phyloP scores from a whole-genome alignment of 2,797 vertebrate species.

The Peromyscus eremicus region DNA sequence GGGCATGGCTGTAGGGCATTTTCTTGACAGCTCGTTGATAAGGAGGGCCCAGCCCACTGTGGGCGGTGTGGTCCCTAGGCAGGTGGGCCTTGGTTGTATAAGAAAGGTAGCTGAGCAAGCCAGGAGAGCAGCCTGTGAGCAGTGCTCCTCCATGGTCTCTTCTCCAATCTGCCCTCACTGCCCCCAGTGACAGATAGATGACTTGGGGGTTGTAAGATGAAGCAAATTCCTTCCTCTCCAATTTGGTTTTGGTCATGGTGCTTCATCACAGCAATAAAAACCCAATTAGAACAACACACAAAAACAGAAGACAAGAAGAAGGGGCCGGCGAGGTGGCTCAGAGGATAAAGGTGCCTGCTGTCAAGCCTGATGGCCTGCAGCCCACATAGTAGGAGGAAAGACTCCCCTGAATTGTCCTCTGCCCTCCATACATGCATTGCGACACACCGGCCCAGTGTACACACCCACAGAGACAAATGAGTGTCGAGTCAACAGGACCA shows the following conservation, averaged over 20 bases:
- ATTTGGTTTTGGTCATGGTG: neutral
- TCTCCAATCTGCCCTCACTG: neutral
- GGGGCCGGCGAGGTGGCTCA: too few relatives aligned
- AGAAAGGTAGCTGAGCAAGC: neutral
- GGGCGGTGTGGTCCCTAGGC: neutral
- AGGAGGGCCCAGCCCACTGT: neutral
- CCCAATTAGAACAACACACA: neutral
- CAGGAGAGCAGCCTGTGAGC: neutral
- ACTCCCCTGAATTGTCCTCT: neutral
- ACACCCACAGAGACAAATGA: neutral
- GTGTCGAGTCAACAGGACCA: neutral
- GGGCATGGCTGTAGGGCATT: neutral
- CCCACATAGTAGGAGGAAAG: neutral
- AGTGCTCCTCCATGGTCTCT: neutral
- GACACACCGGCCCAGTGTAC: neutral
- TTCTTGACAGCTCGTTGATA: neutral
- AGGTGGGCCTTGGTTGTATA: neutral
- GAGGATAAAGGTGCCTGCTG: neutral
- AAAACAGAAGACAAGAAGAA: neutral
- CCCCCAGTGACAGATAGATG: neutral
- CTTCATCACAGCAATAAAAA: neutral
- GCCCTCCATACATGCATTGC: neutral
- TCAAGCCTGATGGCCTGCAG: neutral
- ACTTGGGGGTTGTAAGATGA: neutral
- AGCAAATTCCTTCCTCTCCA: neutral